These are phyloP conservation scores for Trimorus sp. DNA, from an alignment of 2,888 invertebrate species.

Conservation along the genomic window DNA sequence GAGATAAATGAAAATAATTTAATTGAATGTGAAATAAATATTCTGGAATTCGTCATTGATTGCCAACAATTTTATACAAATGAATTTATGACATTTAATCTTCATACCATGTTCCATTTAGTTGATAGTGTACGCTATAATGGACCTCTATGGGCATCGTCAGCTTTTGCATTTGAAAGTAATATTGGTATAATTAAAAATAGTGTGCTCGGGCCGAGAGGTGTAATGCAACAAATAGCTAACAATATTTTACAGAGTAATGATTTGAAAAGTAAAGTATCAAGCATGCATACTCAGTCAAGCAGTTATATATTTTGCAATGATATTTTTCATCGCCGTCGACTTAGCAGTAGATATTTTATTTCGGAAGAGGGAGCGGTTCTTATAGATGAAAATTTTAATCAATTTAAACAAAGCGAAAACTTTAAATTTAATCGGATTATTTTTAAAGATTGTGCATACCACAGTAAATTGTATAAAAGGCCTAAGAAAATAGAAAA, in stretches of 20 bases:
- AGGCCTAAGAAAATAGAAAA: background rate
- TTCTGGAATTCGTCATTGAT: slow-evolving; percentile 51
- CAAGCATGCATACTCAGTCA: background rate
- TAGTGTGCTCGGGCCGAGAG: slow-evolving; percentile 28
- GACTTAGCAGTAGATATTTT: background rate
- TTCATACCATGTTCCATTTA: slow-evolving; percentile 54
- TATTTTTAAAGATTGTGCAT: background rate
- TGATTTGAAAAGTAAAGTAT: background rate
- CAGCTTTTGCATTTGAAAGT: slow-evolving; percentile 60
- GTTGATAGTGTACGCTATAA: slow-evolving; percentile 45
- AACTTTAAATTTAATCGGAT: background rate
- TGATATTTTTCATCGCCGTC: background rate
- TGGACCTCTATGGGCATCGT: slow-evolving; percentile 63
- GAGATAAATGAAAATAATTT: slow-evolving; percentile 52
- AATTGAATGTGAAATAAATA: slow-evolving; percentile 45
- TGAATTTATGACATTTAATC: slow-evolving; percentile 59
- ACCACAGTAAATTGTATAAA: background rate
- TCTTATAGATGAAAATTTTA: background rate
- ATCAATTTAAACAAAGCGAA: background rate
- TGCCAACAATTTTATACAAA: slow-evolving; percentile 51
- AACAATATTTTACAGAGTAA: background rate
- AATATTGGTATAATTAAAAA: slow-evolving; percentile 37
- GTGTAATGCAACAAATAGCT: slow-evolving; percentile 41
- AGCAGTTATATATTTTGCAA: background rate
- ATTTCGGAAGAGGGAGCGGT: background rate